Percentiles rank a stretch among this genome's conserved stretches.
Evolutionary conservation across 2,113 vertebrate genomes (phyloP).

Genomic region (Artemisiospiza belli): DNA sequence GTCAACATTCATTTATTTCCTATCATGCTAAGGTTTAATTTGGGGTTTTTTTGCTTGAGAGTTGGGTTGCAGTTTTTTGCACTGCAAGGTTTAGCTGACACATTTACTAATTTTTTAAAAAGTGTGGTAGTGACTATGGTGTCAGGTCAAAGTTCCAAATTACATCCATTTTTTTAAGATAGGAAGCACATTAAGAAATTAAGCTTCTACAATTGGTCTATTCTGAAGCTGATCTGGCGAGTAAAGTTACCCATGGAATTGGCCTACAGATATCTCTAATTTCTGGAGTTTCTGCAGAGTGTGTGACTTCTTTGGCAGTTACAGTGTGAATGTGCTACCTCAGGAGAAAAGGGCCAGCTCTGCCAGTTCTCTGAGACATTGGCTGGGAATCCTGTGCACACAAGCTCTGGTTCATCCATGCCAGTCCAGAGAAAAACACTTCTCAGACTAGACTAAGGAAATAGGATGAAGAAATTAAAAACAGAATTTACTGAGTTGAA

Average conservation of each 20-base stretch:
- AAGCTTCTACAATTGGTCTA: background rate
- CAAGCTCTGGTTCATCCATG: background rate
- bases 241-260: background rate
- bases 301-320: background rate
- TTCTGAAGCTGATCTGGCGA: background rate
- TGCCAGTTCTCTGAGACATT: background rate
- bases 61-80: background rate
- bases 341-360: background rate
- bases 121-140: background rate
- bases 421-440: background rate
- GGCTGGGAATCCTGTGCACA: background rate
- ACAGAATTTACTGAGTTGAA: background rate
- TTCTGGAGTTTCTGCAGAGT: background rate
- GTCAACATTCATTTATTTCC: background rate
- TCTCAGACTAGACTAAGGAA: background rate
- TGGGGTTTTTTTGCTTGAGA: background rate
- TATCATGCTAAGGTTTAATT: background rate
- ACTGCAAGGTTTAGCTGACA: background rate
- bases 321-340: background rate
- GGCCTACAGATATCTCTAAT: background rate
- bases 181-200: background rate
- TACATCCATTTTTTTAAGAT: background rate
- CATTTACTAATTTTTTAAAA: background rate
- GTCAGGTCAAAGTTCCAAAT: background rate
- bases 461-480: background rate